Conservation (phyloP, 1,140 invertebrate species). For the Atta colombica region DNA sequence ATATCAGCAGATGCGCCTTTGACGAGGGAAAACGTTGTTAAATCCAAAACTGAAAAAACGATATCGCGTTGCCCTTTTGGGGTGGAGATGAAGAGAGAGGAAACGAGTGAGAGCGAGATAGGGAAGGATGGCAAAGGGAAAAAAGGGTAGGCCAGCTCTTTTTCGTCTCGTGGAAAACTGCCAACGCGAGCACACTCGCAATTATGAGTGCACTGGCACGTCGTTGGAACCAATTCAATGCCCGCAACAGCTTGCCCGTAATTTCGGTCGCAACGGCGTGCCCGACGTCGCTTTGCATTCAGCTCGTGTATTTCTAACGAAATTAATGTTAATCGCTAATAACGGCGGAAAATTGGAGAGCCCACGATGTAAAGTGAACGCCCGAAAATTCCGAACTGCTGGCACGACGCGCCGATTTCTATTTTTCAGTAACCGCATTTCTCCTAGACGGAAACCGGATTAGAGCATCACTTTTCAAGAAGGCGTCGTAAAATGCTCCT, state of each 20-base stretch:
- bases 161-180: conserved; percentile 59
- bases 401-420: neutral
- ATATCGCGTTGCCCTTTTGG: conserved; percentile 40
- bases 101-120: neutral
- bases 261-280: conserved; percentile 50
- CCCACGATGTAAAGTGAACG: neutral
- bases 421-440: neutral
- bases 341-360: conserved; percentile 45
- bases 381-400: neutral
- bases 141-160: conserved; percentile 27
- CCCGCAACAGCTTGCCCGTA: conserved; percentile 75
- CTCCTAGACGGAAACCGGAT: neutral
- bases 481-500: neutral
- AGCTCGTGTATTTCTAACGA: conserved; percentile 71
- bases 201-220: conserved; percentile 55
- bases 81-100: neutral
- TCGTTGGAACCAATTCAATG: conserved; percentile 68
- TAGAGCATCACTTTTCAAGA: neutral
- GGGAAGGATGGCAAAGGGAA: neutral
- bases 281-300: conserved; percentile 70
- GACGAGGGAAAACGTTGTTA: conserved; percentile 42
- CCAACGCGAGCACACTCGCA: conserved; percentile 47
- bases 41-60: conserved; percentile 28
- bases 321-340: conserved; percentile 77
- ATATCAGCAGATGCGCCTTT: conserved; percentile 51